Evolutionary conservation across 2,888 invertebrate genomes (phyloP), one percentile per base, ranked within the genome.

Genomic region (Hecatera dysodea): DNA sequence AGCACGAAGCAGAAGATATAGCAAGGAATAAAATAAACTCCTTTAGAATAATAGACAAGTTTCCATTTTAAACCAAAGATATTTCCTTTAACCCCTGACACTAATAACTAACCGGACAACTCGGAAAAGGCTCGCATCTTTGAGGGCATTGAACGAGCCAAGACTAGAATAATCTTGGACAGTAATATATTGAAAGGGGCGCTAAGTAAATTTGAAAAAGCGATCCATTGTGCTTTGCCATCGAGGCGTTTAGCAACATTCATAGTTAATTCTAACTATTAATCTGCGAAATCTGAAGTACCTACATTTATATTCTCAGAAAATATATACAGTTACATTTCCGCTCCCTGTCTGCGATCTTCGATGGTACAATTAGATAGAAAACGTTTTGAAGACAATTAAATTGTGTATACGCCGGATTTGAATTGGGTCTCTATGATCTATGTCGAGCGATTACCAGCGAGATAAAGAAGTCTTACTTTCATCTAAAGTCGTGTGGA

Each of bases 351-450:
- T 80, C 74, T 80, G 79, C 78, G 75, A 85, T 82, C 80, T 82
- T 71, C 78, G 91, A 91, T 91, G 91, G 81, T 83, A 90, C 82
- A 90, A 85, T 89, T 90, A 87, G 91, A 91, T 91, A 89, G 78
- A 65, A 71, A 52, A 63, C 74, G 75, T 83, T 88, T 81, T 65
- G 67, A 82, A 82, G 79, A 88, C 87, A 89, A 89, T 89, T 86
- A 87, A 84, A 86, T 82, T 84, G 83, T 83, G 83, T 80, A 77
- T 71, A 60, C 55, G 69, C 29, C 57, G 72, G 46, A 73, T 72
- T 70, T 61, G 68, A 81, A 81, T 75, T 76, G 60, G 79, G 81
- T 74, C 72, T 70, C 77, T 33, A 72, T 81, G 75, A 81, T 86
- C 68, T 80, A 72, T 81, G 80, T 73, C 72, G 62, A 67, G 59